Conservation (phyloP, 2,888 invertebrate species). For the Synergus laeviventris region DNA sequence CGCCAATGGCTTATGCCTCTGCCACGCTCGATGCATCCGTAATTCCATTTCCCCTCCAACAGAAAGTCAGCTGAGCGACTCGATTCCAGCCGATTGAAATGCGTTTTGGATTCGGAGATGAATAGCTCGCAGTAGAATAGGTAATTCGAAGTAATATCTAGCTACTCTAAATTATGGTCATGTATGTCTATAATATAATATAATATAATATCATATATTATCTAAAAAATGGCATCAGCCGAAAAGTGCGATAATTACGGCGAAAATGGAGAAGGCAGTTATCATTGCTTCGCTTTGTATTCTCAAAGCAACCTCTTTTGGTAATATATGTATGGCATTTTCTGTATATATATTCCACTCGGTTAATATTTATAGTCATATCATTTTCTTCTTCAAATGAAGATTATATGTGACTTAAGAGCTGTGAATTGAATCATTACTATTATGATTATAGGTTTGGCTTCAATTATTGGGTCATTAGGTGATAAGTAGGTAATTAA, state of each 20-base stretch:
- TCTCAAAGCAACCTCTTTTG: not conserved
- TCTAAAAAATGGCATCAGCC: not conserved
- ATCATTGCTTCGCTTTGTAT: not conserved
- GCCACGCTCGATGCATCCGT: constrained; percentile 68
- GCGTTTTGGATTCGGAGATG: constrained; percentile 35
- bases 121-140: constrained; percentile 42
- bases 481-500: constrained; percentile 16
- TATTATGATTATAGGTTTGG: constrained; percentile 27
- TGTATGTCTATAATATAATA: not conserved
- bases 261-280: not conserved
- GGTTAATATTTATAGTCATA: not conserved
- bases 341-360: no score
- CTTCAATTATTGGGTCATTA: constrained; percentile 22
- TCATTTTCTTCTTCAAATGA: not conserved
- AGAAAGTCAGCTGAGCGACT: constrained; percentile 51
- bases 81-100: constrained; percentile 30
- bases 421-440: constrained; percentile 23
- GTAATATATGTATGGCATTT: no score
- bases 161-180: not conserved
- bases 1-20: constrained; percentile 64
- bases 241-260: not conserved
- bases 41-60: constrained; percentile 60
- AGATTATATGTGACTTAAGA: constrained; percentile 7
- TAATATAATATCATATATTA: no score
- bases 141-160: constrained; percentile 29